phyloP scores from a whole-genome alignment of 2,113 vertebrate genomes.

The Apodemus sylvaticus region DNA sequence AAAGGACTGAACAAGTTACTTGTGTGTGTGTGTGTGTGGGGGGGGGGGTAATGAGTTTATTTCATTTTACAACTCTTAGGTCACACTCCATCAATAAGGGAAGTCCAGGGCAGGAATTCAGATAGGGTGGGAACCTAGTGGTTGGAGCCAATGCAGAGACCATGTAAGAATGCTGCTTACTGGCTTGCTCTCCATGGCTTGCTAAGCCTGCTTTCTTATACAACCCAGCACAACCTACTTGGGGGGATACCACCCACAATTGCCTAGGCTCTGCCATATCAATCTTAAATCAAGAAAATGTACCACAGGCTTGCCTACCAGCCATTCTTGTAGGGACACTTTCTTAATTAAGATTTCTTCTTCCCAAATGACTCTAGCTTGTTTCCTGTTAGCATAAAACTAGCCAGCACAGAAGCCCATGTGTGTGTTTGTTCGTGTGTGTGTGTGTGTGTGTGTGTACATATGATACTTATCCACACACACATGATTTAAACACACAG shows the following conservation, averaged over 20 bases:
- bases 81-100: neutral
- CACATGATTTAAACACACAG: conserved; percentile 6
- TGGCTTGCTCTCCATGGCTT: neutral
- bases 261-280: too few species aligned
- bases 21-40: too few species aligned
- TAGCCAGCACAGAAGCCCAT: neutral
- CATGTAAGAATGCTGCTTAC: neutral
- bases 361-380: neutral
- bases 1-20: neutral
- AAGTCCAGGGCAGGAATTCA: neutral
- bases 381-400: neutral
- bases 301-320: neutral
- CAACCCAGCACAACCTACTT: neutral
- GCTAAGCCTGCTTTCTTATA: neutral
- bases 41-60: neutral
- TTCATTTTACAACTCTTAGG: neutral
- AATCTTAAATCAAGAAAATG: neutral
- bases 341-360: neutral
- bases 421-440: too few species aligned
- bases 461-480: neutral
- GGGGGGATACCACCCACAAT: neutral
- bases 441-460: neutral
- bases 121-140: neutral
- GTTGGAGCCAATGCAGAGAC: neutral
- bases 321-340: neutral